Evolutionary conservation across 2,888 invertebrate species (phyloP).

Genomic region (Heliconius ethilla): DNA sequence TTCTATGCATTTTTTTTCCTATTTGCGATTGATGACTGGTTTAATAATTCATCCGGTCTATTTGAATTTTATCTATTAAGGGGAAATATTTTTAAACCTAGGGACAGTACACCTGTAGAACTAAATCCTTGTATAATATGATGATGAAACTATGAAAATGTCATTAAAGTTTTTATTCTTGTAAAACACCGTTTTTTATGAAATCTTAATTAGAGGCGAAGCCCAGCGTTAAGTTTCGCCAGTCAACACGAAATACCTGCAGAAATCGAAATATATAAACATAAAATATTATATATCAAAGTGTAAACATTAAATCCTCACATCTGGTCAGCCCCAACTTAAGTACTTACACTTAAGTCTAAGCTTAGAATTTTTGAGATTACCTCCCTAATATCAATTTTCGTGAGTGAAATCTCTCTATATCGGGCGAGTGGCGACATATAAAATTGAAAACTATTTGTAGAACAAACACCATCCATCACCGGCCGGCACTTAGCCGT

Average conservation of each 20-base stretch:
- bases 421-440: slow-evolving; percentile 53
- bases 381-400: slow-evolving; percentile 51
- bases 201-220: too few species aligned
- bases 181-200: too few species aligned
- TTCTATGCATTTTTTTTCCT: neutral
- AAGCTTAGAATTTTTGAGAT: slow-evolving; percentile 43
- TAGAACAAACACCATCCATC: slow-evolving; percentile 77
- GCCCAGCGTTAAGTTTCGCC: too few species aligned
- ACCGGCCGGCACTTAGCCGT: slow-evolving; percentile 69
- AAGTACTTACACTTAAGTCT: neutral
- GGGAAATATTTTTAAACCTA: neutral
- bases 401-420: slow-evolving; percentile 53
- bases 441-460: slow-evolving; percentile 72
- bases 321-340: slow-evolving; percentile 1
- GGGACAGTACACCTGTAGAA: neutral
- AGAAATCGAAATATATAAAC: too few species aligned
- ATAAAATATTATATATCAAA: neutral
- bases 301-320: neutral
- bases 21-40: neutral
- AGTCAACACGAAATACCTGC: too few species aligned
- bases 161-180: too few species aligned
- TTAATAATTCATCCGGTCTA: neutral
- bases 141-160: too few species aligned
- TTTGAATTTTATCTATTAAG: neutral
- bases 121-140: neutral